phyloP scores from a whole-genome alignment of 1,140 invertebrate species.

The Battus philenor region DNA sequence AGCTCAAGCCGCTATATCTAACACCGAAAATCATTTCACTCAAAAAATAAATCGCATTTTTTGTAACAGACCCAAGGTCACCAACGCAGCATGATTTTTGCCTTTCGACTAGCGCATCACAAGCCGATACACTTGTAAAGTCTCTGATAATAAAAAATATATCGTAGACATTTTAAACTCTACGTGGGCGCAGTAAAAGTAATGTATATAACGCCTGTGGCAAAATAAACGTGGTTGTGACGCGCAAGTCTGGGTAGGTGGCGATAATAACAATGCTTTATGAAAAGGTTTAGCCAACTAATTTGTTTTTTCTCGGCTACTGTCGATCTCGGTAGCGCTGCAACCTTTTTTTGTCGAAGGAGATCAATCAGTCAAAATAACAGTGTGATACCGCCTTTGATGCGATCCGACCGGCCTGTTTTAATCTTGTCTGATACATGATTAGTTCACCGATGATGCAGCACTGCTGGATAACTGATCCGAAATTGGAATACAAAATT shows the following conservation, averaged over 20 bases:
- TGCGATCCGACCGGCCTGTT: slow-evolving; percentile 67
- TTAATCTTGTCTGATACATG: slow-evolving; percentile 72
- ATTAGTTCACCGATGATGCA: slow-evolving; percentile 73
- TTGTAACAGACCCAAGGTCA: slow-evolving; percentile 61
- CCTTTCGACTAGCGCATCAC: slow-evolving; percentile 51
- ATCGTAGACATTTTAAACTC: slow-evolving; percentile 39
- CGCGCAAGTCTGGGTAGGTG: slow-evolving; percentile 53
- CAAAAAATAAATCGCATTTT: slow-evolving; percentile 69
- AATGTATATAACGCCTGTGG: slow-evolving; percentile 8
- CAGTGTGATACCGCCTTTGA: slow-evolving; percentile 75
- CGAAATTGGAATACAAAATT: slow-evolving; percentile 56
- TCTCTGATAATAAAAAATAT: slow-evolving; percentile 21
- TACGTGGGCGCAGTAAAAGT: slow-evolving; percentile 26
- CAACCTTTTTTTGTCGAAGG: slow-evolving; percentile 69
- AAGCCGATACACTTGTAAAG: slow-evolving; percentile 27
- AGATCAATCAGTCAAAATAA: slow-evolving; percentile 77
- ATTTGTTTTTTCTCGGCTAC: slow-evolving; percentile 75
- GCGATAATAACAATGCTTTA: slow-evolving; percentile 72
- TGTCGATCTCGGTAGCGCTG: slow-evolving; percentile 73
- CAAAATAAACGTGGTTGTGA: slow-evolving; percentile 19
- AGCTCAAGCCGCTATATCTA: slow-evolving; percentile 70
- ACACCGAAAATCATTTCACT: slow-evolving; percentile 63
- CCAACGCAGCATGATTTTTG: slow-evolving; percentile 65
- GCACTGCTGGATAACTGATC: slow-evolving; percentile 64
- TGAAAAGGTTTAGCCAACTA: slow-evolving; percentile 75